Percentiles rank a stretch among this genome's conserved stretches.
Evolutionary conservation across 2,797 vertebrate species (phyloP).

Genomic region (Cyprinella venusta): DNA sequence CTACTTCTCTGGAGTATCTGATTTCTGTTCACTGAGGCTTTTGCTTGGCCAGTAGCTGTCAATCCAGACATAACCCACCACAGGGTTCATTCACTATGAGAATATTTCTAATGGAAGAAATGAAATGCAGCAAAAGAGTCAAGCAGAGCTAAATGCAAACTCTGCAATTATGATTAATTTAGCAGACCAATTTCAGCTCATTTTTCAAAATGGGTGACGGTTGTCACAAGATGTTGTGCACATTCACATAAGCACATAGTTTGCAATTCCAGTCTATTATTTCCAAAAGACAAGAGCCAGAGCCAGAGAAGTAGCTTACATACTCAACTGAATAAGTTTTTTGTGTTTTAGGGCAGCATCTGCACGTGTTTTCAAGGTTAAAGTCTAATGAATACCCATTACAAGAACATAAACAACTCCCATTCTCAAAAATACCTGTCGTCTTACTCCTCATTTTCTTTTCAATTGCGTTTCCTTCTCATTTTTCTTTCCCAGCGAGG

Average conservation of each 20-base stretch:
- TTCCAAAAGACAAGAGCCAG: slow-evolving; percentile 32
- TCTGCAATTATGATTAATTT: slow-evolving; percentile 49
- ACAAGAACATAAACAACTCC: background rate
- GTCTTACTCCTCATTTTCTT: background rate
- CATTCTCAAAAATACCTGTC: background rate
- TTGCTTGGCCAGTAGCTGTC: slow-evolving; percentile 46
- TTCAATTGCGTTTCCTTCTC: background rate
- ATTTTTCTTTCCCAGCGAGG: background rate
- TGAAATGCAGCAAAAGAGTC: slow-evolving; percentile 39
- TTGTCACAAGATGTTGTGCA: slow-evolving; percentile 30
- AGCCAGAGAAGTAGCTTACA: background rate
- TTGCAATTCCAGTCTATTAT: slow-evolving; percentile 42
- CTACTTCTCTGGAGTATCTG: slow-evolving; percentile 33
- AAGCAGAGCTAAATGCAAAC: slow-evolving; percentile 36
- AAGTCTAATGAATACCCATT: slow-evolving; percentile 11
- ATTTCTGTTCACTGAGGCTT: slow-evolving; percentile 42
- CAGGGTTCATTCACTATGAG: slow-evolving; percentile 38
- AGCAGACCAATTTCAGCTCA: slow-evolving; percentile 57
- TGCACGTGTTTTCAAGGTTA: slow-evolving; percentile 1
- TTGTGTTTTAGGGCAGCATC: slow-evolving; percentile 1
- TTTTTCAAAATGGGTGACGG: slow-evolving; percentile 52
- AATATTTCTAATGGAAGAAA: slow-evolving; percentile 50
- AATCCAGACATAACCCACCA: slow-evolving; percentile 15
- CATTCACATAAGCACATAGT: slow-evolving; percentile 38
- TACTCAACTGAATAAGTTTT: background rate